Evolutionary conservation across 2,113 vertebrate species (phyloP), one percentile per base, ranked within the genome.

Genomic region (Sardina pilchardus): DNA sequence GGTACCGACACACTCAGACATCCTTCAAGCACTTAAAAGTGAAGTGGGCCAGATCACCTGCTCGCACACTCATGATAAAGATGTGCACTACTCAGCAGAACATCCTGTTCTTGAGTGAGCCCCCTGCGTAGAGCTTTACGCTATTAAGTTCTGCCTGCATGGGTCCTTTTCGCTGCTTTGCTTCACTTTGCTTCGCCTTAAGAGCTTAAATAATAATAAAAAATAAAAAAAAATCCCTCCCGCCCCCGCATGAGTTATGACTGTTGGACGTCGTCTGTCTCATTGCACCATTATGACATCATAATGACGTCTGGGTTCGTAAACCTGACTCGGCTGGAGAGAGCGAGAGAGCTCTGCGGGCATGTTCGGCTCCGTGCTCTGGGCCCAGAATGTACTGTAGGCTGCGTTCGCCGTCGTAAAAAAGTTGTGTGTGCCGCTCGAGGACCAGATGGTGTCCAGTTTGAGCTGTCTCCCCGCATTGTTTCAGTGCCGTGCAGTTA

Each of bases 261-360:
- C 71, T 78, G 12, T 36, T 39, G 26, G 16, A 36, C 71, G 19
- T 12, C 19, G 3, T 5, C 34, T 78, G 71, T 34, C 34, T 39
- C 71, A 78, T 36, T 78, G 71, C 30, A 78, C 71, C 71, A 34
- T 36, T 78, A 36, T 78, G 71, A 78, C 71, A 78, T 36, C 71
- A 78, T 16, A 78, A 17, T 78, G 71, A 78, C 3, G 71, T 34
- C 30, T 78, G 10, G 71, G 14, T 78, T 78, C 39, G 71, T 36
- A 16, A 30, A 78, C 12, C 34, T 78, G 30, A 36, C 71, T 78
- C 4, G 30, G 39, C 71, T 75, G 67, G 26, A 14, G 12, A 34
- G 67, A 3, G 12, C 16, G 67, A 3, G 30, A 17, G n/a, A 30
- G 12, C 67, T 30, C 71, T 16, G 10, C 30, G 30, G 14, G 71